A percentile compares a stretch with the other conserved stretches of the same genome.
Conservation (phyloP, 2,113 vertebrate genomes). For the Opisthocomus hoazin region DNA sequence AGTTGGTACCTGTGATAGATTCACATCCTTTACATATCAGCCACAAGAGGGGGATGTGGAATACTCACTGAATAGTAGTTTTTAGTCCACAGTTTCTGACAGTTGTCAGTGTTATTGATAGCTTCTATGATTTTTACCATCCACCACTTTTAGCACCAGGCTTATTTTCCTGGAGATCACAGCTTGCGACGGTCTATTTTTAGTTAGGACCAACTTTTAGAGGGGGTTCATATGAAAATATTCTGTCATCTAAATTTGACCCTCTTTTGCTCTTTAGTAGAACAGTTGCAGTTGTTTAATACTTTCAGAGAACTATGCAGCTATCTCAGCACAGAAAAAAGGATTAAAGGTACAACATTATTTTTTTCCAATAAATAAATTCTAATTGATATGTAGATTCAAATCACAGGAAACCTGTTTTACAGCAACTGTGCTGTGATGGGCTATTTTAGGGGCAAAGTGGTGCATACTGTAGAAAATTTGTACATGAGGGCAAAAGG, state of each 20-base stretch:
- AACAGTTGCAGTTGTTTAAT: background rate
- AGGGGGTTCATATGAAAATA: background rate
- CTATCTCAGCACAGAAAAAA: background rate
- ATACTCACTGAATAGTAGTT: background rate
- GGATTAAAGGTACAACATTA: background rate
- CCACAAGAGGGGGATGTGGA: conserved; percentile 61
- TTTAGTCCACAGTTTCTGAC: background rate
- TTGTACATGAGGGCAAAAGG: conserved; percentile 59
- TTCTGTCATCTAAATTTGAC: background rate
- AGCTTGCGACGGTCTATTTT: background rate
- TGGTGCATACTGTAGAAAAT: conserved; percentile 36
- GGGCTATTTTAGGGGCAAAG: conserved; percentile 50
- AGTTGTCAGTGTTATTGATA: background rate
- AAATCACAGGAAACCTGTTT: conserved; percentile 22
- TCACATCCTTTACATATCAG: background rate
- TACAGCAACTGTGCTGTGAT: background rate
- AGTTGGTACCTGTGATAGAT: background rate
- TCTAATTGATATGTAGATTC: conserved; percentile 14
- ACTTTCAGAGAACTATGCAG: background rate
- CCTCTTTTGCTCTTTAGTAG: background rate
- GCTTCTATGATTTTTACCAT: background rate
- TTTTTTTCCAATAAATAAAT: conserved; percentile 28
- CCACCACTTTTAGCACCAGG: background rate
- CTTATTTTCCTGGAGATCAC: background rate
- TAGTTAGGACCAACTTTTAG: background rate